A percentile compares a stretch with the other conserved stretches of the same genome.
These are phyloP conservation scores for Heliconius erato DNA, from an alignment of 2,888 invertebrate genomes.

Conservation along the genomic window DNA sequence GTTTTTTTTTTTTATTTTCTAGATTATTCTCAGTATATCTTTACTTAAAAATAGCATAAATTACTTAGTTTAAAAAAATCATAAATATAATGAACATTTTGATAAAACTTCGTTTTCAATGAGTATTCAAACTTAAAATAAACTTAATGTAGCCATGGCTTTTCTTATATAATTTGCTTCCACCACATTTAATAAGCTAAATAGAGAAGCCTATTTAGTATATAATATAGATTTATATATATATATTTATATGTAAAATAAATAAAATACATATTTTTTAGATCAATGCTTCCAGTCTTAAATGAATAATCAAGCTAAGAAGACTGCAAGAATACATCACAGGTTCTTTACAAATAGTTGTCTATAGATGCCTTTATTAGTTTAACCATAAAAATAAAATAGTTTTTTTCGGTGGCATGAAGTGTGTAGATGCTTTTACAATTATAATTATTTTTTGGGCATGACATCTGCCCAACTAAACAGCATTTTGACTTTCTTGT, in stretches of 20 bases:
- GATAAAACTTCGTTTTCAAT: background rate
- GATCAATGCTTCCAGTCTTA: constrained; percentile 93
- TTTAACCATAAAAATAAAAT: constrained; percentile 49
- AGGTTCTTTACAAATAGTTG: constrained; percentile 75
- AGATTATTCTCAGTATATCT: too few species aligned
- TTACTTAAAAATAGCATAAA: background rate
- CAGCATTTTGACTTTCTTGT: background rate
- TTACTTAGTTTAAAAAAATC: too few species aligned
- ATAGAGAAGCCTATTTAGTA: constrained; percentile 37
- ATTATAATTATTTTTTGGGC: too few species aligned
- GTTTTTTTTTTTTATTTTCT: background rate
- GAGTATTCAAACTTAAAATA: background rate
- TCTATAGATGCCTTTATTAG: constrained; percentile 65
- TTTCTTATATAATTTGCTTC: constrained; percentile 38
- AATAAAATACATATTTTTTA: constrained; percentile 73
- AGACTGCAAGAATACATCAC: constrained; percentile 81
- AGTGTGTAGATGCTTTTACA: background rate
- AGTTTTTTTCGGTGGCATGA: constrained; percentile 38
- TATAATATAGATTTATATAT: constrained; percentile 56
- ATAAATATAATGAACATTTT: background rate
- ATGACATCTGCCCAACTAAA: too few species aligned
- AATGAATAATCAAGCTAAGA: constrained; percentile 89
- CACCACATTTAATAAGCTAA: constrained; percentile 26
- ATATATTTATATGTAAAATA: constrained; percentile 41
- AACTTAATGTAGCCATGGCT: constrained; percentile 9